Base-by-base conservation (phyloP, 2,888 invertebrate species). In the Perizoma affinitatum region DNA sequence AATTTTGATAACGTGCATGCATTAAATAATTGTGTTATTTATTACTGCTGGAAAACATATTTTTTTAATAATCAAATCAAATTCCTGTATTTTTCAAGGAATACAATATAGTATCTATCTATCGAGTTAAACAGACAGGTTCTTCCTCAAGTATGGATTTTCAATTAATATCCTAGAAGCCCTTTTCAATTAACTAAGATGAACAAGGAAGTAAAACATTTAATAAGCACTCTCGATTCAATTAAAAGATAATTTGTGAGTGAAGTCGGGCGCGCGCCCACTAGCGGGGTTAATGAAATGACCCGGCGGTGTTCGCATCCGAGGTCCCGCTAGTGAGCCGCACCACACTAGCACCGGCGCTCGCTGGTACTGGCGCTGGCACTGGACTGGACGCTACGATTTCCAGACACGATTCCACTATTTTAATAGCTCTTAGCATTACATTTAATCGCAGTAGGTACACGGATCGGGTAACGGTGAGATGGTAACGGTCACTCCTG, bases 241-340 rank as follows among this genome's bases (percentile, higher is more conserved):
- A 69, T 69, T 69, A 69, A 64, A 62, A 67, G 69, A 69, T 69
- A 67, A 49, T 62, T n/a, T 4, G 45, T 56, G 45, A 45, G 51
- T 48, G 61, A 51, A 65, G 50, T 58, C 65, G 56, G 58, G 65
- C 55, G 51, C 48, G 6, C 53, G 11, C 42, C 22, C 7, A 45
- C 49, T 56, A 53, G 51, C 54, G 52, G 54, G 62, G 69, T 65
- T 66, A 66, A 65, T 68, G 58, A 63, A 63, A 63, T 66, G 66
- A 65, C 64, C 65, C 54, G 65, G 9, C 34, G 43, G 11, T 49
- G 59, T 54, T 61, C 46, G 3, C 22, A 22, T 22, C 22, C 22
- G 22, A 22, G 22, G 22, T 22, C 1, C 22, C 22, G 22, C 22
- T 22, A 22, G 22, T 22, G 3, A 22, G 1, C 1, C 3, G 22